phyloP scores from a whole-genome alignment of 2,888 invertebrate species.

The Colostygia pectinataria region DNA sequence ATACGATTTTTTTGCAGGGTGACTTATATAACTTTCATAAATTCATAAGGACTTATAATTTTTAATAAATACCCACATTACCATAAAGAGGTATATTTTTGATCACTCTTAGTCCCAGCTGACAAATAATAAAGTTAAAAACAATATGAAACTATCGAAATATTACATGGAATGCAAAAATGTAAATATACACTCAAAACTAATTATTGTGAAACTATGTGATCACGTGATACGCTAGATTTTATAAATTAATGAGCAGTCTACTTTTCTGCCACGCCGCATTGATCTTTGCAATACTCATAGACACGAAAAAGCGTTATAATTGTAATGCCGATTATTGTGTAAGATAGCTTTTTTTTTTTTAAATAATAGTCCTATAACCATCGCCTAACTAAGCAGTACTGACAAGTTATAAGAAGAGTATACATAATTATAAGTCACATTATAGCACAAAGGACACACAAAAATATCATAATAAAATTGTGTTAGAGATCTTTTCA shows the following conservation, averaged over 20 bases:
- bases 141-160: slow-evolving; percentile 19
- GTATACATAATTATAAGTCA: slow-evolving; percentile 6
- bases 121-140: slow-evolving; percentile 15
- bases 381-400: slow-evolving; percentile 2
- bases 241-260: slow-evolving; percentile 33
- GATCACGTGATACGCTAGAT: too few species aligned
- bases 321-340: slow-evolving; percentile 11
- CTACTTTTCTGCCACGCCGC: slow-evolving; percentile 36
- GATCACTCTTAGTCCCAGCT: background rate
- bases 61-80: slow-evolving; percentile 26
- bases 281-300: slow-evolving; percentile 21
- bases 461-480: slow-evolving; percentile 2
- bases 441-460: slow-evolving; percentile 8
- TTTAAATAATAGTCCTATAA: slow-evolving; percentile 23
- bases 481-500: background rate
- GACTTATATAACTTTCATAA: slow-evolving; percentile 31
- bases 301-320: slow-evolving; percentile 31
- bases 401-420: background rate
- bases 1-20: slow-evolving; percentile 10
- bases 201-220: slow-evolving; percentile 17
- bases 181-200: slow-evolving; percentile 24
- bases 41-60: slow-evolving; percentile 15
- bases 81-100: slow-evolving; percentile 1
- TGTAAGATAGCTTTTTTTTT: slow-evolving; percentile 9
- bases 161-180: slow-evolving; percentile 35